Base-by-base conservation (phyloP, 1,140 invertebrate species). In the Propsilocerus akamusi region DNA sequence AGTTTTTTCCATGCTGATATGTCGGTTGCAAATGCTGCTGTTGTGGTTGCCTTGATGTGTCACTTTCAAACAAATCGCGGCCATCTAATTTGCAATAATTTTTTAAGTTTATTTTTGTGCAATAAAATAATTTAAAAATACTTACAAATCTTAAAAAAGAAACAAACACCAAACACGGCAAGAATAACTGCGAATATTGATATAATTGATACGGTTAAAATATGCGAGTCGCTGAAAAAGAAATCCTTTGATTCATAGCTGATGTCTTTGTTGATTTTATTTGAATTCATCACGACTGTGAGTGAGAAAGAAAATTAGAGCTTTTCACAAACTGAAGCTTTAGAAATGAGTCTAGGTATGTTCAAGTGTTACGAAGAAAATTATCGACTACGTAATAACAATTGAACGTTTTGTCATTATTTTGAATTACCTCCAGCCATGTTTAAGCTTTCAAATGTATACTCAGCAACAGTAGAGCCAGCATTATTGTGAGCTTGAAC, bases 401-500 rank as follows among this genome's bases (percentile, higher is more conserved):
- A n/a, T n/a, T n/a, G n/a, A n/a, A n/a, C n/a, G n/a, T n/a, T n/a
- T n/a, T n/a, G n/a, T n/a, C n/a, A n/a, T n/a, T n/a, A n/a, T n/a
- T n/a, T n/a, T n/a, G n/a, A n/a, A n/a, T 57, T 59, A 69, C 72
- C 72, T 52, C 77, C 77, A 50, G 57, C 63, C 51, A 66, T 59
- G 51, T 67, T 69, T 30, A 77, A 65, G 10, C 81, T 84, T 26
- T 69, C 72, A 62, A 83, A 80, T 53, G 71, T 65, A 56, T 80
- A 80, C 53, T 78, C 72, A 49, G 71, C 72, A 32, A 76, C 72
- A 17, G 76, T 79, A 25, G 75, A 74, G 2, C 82, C 82, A 7
- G 81, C 80, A 58, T 79, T 77, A 60, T 82, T 84, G 54, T 76
- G 72, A 10, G 80, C 80, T 8, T 72, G 77, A 5, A 84, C 70